Conservation (phyloP, 2,888 invertebrate species). For the Taenaris catops region DNA sequence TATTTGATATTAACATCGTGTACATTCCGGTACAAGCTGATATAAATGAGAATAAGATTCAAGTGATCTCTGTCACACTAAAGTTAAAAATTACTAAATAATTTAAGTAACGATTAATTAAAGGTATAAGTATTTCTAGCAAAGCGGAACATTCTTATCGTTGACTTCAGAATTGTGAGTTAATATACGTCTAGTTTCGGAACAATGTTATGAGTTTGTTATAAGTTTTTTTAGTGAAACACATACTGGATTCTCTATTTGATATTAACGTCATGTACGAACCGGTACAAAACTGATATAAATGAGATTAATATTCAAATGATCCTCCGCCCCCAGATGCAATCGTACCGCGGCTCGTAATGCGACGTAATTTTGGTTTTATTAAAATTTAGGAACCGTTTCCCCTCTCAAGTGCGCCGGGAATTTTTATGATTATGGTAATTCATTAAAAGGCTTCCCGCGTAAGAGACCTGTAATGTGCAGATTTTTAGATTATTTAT, state of each 20-base stretch:
- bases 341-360: conserved; percentile 27
- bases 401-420: conserved; percentile 18
- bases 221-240: too few species aligned
- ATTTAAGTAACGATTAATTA: conserved; percentile 25
- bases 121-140: conserved; percentile 19
- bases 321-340: conserved; percentile 18
- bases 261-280: conserved; percentile 2
- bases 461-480: conserved; percentile 18
- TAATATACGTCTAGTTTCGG: too few species aligned
- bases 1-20: too few species aligned
- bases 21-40: too few species aligned
- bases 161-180: too few species aligned
- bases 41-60: too few species aligned
- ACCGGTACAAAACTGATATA: conserved; percentile 12
- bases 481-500: conserved; percentile 11
- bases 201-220: too few species aligned
- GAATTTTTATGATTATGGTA: conserved; percentile 45
- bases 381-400: conserved; percentile 36
- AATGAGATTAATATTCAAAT: conserved; percentile 19
- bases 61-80: neutral
- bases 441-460: conserved; percentile 52
- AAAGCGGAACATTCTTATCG: conserved; percentile 10
- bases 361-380: conserved; percentile 38
- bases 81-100: conserved; percentile 18
- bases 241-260: neutral